phyloP scores from a whole-genome alignment of 2,113 vertebrate species.

The Ciconia stormi region DNA sequence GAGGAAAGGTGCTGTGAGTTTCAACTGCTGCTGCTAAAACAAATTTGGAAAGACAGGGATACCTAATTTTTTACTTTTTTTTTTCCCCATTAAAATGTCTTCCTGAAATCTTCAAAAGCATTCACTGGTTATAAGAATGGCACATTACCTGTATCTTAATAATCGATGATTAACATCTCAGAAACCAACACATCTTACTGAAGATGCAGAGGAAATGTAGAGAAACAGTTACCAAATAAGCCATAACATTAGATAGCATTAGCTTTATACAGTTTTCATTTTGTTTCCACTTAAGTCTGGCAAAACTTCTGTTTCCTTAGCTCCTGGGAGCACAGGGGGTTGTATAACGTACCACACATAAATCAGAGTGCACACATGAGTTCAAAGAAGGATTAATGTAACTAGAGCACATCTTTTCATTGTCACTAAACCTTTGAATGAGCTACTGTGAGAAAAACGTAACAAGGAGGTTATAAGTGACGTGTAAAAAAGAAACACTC shows the following conservation, averaged over 20 bases:
- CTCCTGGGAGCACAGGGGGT: not conserved
- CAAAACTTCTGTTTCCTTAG: not conserved
- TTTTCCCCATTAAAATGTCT: accelerated
- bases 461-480: not conserved
- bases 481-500: constrained; percentile 28
- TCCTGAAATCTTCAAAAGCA: not conserved
- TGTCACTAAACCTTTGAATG: not conserved
- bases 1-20: not conserved
- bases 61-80: not conserved
- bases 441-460: not conserved
- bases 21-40: not conserved
- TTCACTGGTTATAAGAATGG: not conserved
- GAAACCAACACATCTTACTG: not conserved
- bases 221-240: not conserved
- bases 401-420: not conserved
- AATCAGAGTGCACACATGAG: not conserved
- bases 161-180: not conserved
- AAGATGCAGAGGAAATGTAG: not conserved
- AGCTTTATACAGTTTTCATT: not conserved
- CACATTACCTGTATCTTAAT: not conserved
- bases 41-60: not conserved
- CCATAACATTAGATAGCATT: not conserved
- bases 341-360: accelerated
- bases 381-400: not conserved
- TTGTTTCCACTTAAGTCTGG: not conserved